Percentiles rank a stretch among this genome's conserved stretches.
Evolutionary conservation across 2,888 invertebrate genomes (phyloP).

Genomic region (Schrankia costaestrigalis): DNA sequence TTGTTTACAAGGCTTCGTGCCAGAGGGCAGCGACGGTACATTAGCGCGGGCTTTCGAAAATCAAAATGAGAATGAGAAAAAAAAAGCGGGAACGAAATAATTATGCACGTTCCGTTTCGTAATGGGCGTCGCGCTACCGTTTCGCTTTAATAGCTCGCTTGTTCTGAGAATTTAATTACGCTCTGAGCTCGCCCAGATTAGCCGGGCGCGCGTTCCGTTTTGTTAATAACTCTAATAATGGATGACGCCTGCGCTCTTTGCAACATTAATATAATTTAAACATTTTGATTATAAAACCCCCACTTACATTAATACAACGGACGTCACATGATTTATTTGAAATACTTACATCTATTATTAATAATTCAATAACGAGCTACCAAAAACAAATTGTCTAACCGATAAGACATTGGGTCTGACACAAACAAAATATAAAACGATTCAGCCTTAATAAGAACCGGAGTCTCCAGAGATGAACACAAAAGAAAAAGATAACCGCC

Average conservation of each 20-base stretch:
- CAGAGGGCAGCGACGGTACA: conserved; percentile 63
- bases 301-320: conserved; percentile 37
- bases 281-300: conserved; percentile 40
- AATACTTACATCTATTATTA: conserved; percentile 52
- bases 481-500: conserved; percentile 78
- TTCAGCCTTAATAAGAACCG: conserved; percentile 76
- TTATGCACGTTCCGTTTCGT: conserved; percentile 79
- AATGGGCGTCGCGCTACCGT: conserved; percentile 79
- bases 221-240: conserved; percentile 77
- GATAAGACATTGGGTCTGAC: conserved; percentile 69
- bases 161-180: conserved; percentile 79
- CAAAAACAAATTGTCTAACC: conserved; percentile 78
- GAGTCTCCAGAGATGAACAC: conserved; percentile 75
- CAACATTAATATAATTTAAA: conserved; percentile 45
- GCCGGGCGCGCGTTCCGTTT: conserved; percentile 69
- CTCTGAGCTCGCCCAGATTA: conserved; percentile 70
- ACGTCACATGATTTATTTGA: conserved; percentile 28
- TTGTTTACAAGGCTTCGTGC: conserved; percentile 76
- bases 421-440: conserved; percentile 71
- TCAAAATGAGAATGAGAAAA: conserved; percentile 68
- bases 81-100: conserved; percentile 79
- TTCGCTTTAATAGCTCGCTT: conserved; percentile 77
- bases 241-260: conserved; percentile 63
- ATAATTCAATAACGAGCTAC: conserved; percentile 74
- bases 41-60: conserved; percentile 73